phyloP scores from a whole-genome alignment of 1,140 invertebrate genomes.

The Caerostris extrusa region DNA sequence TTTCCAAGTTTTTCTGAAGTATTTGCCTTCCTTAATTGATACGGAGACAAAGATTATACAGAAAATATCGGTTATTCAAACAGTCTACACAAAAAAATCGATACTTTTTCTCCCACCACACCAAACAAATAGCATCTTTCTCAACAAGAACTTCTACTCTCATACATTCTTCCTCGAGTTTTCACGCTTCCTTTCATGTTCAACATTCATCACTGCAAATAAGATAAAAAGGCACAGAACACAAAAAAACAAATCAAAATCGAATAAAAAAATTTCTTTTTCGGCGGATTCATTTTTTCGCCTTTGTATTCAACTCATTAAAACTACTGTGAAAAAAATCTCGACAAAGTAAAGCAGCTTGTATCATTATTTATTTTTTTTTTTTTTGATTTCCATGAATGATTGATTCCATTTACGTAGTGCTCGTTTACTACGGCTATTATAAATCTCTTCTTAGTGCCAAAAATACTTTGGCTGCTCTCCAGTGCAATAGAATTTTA shows the following conservation, averaged over 20 bases:
- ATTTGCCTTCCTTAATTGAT: background rate
- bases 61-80: background rate
- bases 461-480: background rate
- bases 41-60: background rate
- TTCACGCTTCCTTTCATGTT: constrained; percentile 22
- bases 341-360: background rate
- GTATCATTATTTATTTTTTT: background rate
- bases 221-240: background rate
- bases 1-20: background rate
- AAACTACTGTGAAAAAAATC: background rate
- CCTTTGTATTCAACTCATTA: constrained; percentile 17
- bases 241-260: background rate
- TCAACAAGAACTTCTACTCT: background rate
- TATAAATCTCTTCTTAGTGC: background rate
- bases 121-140: constrained; percentile 21
- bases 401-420: constrained; percentile 5
- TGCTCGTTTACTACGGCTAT: background rate
- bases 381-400: background rate
- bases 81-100: background rate
- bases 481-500: constrained; percentile 23
- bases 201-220: constrained; percentile 24
- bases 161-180: background rate
- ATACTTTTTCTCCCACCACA: background rate
- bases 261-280: background rate
- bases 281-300: background rate